A percentile compares a stretch with the other conserved stretches of the same genome.
phyloP scores from a whole-genome alignment of 2,888 invertebrate genomes.

The Baronia brevicornis region DNA sequence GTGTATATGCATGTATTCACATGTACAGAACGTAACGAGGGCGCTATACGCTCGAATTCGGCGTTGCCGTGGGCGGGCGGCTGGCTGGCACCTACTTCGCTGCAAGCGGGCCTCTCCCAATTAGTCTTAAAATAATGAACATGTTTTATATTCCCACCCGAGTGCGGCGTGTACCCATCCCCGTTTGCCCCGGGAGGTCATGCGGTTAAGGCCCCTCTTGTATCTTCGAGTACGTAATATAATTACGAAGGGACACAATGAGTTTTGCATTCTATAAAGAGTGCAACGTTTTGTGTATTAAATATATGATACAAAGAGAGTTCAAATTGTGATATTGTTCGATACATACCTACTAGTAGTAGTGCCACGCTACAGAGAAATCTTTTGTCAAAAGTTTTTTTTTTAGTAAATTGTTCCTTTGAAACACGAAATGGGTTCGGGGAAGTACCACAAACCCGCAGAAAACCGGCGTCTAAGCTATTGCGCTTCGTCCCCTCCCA shows the following conservation, averaged over 20 bases:
- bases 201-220: constrained; percentile 45
- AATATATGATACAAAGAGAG: constrained; percentile 33
- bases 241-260: constrained; percentile 48
- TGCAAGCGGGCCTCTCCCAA: constrained; percentile 72
- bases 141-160: constrained; percentile 74
- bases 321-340: constrained; percentile 28
- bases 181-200: constrained; percentile 70
- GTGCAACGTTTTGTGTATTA: constrained; percentile 32
- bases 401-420: no score
- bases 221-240: constrained; percentile 50
- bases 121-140: constrained; percentile 76
- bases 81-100: constrained; percentile 59
- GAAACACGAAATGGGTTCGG: no score
- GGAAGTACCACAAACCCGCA: no score
- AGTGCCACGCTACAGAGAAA: constrained; percentile 28
- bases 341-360: no score
- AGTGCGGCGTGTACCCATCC: constrained; percentile 68
- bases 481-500: no score
- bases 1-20: constrained; percentile 58
- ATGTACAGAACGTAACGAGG: constrained; percentile 55
- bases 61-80: constrained; percentile 66
- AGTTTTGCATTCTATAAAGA: constrained; percentile 33
- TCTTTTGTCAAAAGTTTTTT: no score
- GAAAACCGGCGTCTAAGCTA: no score
- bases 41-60: constrained; percentile 58